Percentiles rank a stretch among this genome's conserved stretches.
phyloP scores from a whole-genome alignment of 35 echinoderm and acorn worm species.

The Lytechinus variegatus region DNA sequence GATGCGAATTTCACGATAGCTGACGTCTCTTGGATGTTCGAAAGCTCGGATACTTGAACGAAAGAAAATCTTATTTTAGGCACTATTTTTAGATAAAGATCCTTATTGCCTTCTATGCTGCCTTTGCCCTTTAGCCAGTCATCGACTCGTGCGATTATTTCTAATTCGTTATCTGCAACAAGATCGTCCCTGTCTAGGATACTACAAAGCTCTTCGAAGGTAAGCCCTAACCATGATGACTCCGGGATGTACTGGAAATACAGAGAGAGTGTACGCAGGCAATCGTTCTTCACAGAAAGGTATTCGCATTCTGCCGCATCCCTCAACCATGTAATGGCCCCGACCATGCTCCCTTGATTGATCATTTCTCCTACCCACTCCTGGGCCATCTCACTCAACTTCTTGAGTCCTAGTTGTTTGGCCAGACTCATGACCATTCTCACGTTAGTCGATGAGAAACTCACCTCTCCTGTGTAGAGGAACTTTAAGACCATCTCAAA shows the following conservation, averaged over 20 bases:
- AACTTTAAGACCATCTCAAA: neutral
- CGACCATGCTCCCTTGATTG: neutral
- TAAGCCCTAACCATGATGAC: slow-evolving; percentile 8
- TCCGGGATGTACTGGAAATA: slow-evolving; percentile 46
- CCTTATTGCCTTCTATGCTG: neutral
- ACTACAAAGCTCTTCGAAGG: neutral
- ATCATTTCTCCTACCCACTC: slow-evolving; percentile 1
- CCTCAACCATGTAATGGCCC: neutral
- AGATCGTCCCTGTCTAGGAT: slow-evolving; percentile 7
- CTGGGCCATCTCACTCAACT: neutral
- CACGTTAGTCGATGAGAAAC: neutral
- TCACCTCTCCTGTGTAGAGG: slow-evolving; percentile 34
- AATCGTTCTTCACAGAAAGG: neutral
- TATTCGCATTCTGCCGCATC: neutral
- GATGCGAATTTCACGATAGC: neutral
- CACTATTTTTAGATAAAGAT: neutral
- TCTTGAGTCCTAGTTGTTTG: neutral
- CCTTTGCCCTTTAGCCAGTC: slow-evolving; percentile 3
- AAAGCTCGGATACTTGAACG: neutral
- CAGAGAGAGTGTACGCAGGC: neutral
- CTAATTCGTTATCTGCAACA: slow-evolving; percentile 7
- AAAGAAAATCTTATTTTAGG: neutral
- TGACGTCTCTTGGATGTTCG: neutral
- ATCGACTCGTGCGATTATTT: neutral
- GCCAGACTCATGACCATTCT: slow-evolving; percentile 16